Evolutionary conservation across 2,888 invertebrate species (phyloP).

Genomic region (Caenorhabditis angaria): DNA sequence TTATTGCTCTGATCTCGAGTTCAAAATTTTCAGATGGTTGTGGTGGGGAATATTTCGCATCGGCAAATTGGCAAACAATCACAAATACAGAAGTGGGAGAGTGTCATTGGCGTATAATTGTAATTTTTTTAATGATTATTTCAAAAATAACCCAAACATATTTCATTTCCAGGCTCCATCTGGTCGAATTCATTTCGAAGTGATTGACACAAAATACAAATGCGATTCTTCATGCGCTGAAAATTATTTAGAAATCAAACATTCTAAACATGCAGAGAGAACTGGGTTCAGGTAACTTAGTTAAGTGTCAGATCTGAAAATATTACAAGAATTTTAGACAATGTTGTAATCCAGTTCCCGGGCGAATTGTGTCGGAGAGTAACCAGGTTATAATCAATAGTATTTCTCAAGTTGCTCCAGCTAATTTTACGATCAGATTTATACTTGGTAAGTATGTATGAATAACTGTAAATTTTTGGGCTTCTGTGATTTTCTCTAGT

Average conservation of each 20-base stretch:
- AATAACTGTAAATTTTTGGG: neutral
- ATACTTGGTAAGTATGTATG: constrained; percentile 39
- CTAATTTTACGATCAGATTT: constrained; percentile 59
- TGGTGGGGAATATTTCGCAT: constrained; percentile 54
- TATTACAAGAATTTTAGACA: too few species aligned
- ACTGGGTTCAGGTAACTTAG: constrained; percentile 53
- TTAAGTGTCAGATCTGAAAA: neutral
- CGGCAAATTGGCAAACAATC: constrained; percentile 48
- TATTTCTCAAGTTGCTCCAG: constrained; percentile 36
- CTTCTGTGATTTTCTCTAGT: too few species aligned
- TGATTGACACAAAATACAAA: constrained; percentile 53
- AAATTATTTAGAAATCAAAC: constrained; percentile 58
- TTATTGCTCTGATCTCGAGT: too few species aligned
- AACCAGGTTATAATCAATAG: constrained; percentile 51
- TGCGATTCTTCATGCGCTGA: constrained; percentile 60
- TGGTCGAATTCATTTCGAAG: constrained; percentile 51
- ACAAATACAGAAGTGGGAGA: constrained; percentile 42
- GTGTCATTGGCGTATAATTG: constrained; percentile 53
- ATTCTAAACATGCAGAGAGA: constrained; percentile 48
- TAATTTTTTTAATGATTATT: constrained; percentile 9
- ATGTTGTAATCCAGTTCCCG: constrained; percentile 59
- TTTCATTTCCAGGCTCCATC: constrained; percentile 41
- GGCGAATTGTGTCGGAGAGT: constrained; percentile 49
- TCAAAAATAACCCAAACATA: too few species aligned
- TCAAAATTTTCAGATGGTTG: constrained; percentile 47